Evolutionary conservation across 1,140 invertebrate species (phyloP).

Genomic region (Potamilus streckersoni): DNA sequence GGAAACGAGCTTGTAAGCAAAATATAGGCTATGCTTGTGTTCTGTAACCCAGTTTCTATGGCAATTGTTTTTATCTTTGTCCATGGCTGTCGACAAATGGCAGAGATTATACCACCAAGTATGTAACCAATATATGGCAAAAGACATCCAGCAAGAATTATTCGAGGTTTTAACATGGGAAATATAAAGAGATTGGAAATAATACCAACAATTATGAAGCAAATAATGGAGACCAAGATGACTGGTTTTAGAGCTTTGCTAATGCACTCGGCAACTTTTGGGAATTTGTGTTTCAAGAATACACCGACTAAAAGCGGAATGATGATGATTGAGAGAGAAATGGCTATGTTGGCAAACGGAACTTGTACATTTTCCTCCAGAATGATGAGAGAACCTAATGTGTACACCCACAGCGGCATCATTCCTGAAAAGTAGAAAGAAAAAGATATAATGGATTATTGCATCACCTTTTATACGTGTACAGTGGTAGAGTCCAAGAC

Average conservation of each 20-base stretch:
- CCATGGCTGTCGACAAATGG: conserved; percentile 34
- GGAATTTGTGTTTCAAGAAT: conserved; percentile 69
- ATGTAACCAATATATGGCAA: conserved; percentile 90
- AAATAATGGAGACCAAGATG: conserved; percentile 83
- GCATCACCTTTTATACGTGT: no score
- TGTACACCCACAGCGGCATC: conserved; percentile 95
- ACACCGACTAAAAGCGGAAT: conserved; percentile 85
- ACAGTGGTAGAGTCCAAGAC: no score
- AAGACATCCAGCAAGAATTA: conserved; percentile 82
- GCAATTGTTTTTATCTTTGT: conserved; percentile 67
- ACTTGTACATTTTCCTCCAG: conserved; percentile 70
- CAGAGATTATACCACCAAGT: conserved; percentile 72
- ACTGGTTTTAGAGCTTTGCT: conserved; percentile 72
- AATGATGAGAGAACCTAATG: conserved; percentile 82
- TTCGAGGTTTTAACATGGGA: conserved; percentile 74
- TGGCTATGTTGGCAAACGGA: conserved; percentile 83
- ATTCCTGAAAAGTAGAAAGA: conserved; percentile 74
- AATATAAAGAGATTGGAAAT: conserved; percentile 92
- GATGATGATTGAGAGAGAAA: conserved; percentile 81
- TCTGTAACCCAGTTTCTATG: conserved; percentile 70
- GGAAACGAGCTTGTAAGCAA: conserved; percentile 64
- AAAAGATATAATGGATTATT: no score
- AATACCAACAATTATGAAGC: conserved; percentile 89
- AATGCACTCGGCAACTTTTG: conserved; percentile 57
- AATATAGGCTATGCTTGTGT: conserved; percentile 66